Percentiles rank a stretch among this genome's conserved stretches.
phyloP scores from a whole-genome alignment of 2,113 vertebrate species.

The Dromiciops gliroides region DNA sequence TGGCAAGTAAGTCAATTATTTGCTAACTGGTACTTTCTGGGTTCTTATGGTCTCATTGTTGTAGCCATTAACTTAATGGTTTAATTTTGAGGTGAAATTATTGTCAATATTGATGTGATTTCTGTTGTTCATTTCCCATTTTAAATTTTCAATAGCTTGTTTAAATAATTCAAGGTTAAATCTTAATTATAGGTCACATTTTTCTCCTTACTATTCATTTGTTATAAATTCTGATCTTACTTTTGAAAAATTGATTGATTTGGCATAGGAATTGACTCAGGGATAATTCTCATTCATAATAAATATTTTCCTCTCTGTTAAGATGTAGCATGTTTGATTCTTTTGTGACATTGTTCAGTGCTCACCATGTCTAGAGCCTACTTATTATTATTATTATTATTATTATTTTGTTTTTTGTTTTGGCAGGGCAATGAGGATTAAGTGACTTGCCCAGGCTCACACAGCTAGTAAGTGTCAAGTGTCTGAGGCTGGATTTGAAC shows the following conservation, averaged over 20 bases:
- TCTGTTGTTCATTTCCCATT: neutral
- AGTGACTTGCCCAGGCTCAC: no score
- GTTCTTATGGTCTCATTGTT: neutral
- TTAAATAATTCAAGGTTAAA: neutral
- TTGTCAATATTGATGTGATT: neutral
- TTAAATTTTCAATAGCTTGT: neutral
- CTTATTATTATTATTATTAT: no score
- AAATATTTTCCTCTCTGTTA: neutral
- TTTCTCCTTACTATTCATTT: neutral
- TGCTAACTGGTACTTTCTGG: no score
- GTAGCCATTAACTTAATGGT: neutral
- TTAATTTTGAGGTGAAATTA: neutral
- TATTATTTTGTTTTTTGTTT: no score
- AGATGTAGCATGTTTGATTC: neutral
- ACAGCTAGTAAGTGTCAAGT: no score
- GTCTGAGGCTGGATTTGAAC: no score
- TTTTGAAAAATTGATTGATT: neutral
- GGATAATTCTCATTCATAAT: neutral
- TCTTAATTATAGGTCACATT: neutral
- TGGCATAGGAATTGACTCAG: neutral
- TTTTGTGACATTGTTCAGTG: neutral
- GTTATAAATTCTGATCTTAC: neutral
- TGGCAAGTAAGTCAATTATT: no score
- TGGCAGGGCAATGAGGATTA: no score
- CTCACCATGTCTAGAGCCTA: no score